Evolutionary conservation across 2,797 vertebrate species (phyloP).

Genomic region (Odontamblyopus lacepedii): DNA sequence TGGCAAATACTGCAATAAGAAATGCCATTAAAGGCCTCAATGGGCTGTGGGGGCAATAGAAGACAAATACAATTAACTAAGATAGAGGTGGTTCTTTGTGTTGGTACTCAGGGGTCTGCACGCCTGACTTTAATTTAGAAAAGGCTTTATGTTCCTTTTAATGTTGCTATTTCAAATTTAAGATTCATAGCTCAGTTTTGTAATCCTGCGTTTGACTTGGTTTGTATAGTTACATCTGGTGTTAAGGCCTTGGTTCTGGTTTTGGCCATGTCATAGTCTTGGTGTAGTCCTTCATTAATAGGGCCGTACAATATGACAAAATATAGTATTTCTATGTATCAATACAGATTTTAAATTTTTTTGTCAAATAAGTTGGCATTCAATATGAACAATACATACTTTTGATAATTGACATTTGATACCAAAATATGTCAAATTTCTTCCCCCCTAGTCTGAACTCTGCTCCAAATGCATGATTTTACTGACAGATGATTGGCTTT

Average conservation of each 20-base stretch:
- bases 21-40: slow-evolving; percentile 86
- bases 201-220: not conserved
- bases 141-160: not conserved
- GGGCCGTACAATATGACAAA: too few species aligned
- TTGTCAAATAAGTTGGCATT: too few species aligned
- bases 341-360: too few species aligned
- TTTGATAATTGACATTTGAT: too few species aligned
- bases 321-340: too few species aligned
- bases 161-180: not conserved
- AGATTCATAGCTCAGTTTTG: not conserved
- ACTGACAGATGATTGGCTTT: too few species aligned
- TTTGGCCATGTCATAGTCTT: not conserved
- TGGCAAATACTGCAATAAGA: slow-evolving; percentile 90
- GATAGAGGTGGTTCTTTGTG: slow-evolving; percentile 4
- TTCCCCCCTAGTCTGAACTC: too few species aligned
- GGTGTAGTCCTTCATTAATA: not conserved
- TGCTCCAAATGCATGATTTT: too few species aligned
- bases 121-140: not conserved
- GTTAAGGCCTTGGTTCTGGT: not conserved
- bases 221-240: not conserved
- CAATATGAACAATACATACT: too few species aligned
- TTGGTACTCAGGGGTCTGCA: not conserved
- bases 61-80: slow-evolving; percentile 38
- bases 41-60: slow-evolving; percentile 41
- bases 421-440: too few species aligned